Conservation (phyloP, 2,113 vertebrate species). For the Pimephales promelas region DNA sequence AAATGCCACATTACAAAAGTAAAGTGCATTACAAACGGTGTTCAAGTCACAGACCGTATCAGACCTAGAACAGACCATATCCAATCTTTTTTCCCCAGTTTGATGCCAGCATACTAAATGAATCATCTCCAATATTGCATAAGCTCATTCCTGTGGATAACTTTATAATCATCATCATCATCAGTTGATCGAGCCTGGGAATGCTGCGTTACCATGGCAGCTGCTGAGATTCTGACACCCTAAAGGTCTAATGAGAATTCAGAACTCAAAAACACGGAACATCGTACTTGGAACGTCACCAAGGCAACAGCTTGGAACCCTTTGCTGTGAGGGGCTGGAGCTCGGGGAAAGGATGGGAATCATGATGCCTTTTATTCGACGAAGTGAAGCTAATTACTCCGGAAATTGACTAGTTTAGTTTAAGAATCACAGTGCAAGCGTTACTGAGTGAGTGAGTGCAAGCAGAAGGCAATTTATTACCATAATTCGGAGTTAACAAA, state of each 20-base stretch:
- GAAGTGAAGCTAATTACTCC: constrained; percentile 38
- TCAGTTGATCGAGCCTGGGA: background rate
- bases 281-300: constrained; percentile 21
- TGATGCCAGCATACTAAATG: background rate
- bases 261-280: constrained; percentile 13
- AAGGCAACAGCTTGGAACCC: constrained; percentile 44
- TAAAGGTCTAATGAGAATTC: constrained; percentile 17
- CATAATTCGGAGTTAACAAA: background rate
- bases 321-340: constrained; percentile 38
- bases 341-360: constrained; percentile 10
- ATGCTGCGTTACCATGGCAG: constrained; percentile 30
- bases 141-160: constrained; percentile 18
- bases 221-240: constrained; percentile 25
- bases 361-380: constrained; percentile 22
- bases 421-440: constrained; percentile 31
- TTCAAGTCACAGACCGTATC: background rate
- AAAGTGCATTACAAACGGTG: background rate
- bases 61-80: background rate
- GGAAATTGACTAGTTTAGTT: constrained; percentile 32
- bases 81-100: background rate
- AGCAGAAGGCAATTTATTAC: constrained; percentile 1
- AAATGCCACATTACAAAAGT: background rate
- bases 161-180: constrained; percentile 13
- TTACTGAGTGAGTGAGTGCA: constrained; percentile 17
- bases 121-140: constrained; percentile 8